phyloP scores from a whole-genome alignment of 1,140 invertebrate genomes.

The Leptinotarsa defecta region DNA sequence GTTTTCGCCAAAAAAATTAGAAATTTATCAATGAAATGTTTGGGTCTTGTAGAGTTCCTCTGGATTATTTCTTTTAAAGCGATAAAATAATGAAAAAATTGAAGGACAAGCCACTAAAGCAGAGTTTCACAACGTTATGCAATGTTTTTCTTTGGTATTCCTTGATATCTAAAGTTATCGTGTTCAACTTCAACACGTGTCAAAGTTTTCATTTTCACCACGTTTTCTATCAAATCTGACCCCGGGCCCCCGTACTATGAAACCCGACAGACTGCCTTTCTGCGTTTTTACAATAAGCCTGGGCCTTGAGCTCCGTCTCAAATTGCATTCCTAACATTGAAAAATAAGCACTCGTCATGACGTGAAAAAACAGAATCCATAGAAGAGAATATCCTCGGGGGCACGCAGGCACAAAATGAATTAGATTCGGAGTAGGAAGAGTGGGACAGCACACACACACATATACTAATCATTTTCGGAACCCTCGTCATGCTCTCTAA shows the following conservation, averaged over 20 bases:
- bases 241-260: slow-evolving; percentile 2
- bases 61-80: too few species aligned
- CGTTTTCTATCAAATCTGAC: too few species aligned
- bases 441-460: slow-evolving; percentile 35
- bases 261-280: background rate
- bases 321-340: slow-evolving; percentile 41
- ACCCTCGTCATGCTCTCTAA: slow-evolving; percentile 45
- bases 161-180: too few species aligned
- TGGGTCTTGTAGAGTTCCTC: too few species aligned
- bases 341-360: slow-evolving; percentile 41
- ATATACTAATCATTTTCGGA: slow-evolving; percentile 45
- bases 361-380: slow-evolving; percentile 42
- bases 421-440: slow-evolving; percentile 5
- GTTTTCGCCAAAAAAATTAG: too few species aligned
- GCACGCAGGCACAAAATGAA: background rate
- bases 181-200: too few species aligned
- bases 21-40: too few species aligned
- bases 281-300: background rate
- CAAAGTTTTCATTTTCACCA: too few species aligned
- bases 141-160: too few species aligned
- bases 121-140: too few species aligned
- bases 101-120: too few species aligned
- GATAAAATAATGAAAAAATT: too few species aligned
- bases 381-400: slow-evolving; percentile 36
- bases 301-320: slow-evolving; percentile 32